Conservation (phyloP, 35 echinoderm and acorn worm species). For the Ophioderma brevispina region DNA sequence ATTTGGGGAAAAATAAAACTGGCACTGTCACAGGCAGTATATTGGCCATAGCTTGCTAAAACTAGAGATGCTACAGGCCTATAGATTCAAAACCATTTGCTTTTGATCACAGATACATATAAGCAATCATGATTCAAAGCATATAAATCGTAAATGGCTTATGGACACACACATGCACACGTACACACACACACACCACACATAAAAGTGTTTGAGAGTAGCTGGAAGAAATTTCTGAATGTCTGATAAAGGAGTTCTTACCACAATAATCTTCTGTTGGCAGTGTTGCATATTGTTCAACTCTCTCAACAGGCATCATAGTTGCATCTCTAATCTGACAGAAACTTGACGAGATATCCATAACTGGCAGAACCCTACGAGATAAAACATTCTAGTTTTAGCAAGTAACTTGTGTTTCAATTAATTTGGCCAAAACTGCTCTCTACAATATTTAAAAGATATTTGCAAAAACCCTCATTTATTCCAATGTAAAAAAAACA, state of each 20-base stretch:
- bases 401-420: not conserved
- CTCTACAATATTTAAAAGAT: not conserved
- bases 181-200: not conserved
- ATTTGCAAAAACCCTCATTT: not conserved
- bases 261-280: slow-evolving; percentile 53
- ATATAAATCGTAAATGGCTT: not conserved
- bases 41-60: too few species aligned
- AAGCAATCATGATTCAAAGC: not conserved
- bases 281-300: slow-evolving; percentile 53
- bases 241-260: too few species aligned
- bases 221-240: too few species aligned
- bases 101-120: not conserved
- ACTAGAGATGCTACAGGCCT: too few species aligned
- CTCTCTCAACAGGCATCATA: slow-evolving; percentile 77
- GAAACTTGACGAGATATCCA: not conserved
- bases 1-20: too few species aligned
- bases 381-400: not conserved
- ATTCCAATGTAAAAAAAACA: not conserved
- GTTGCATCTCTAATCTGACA: slow-evolving; percentile 53
- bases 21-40: too few species aligned
- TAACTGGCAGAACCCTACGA: not conserved
- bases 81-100: too few species aligned
- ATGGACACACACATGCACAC: not conserved
- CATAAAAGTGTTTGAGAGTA: not conserved
- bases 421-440: not conserved